Base-by-base conservation (phyloP, 2,888 invertebrate species). In the Electrophaes corylata region DNA sequence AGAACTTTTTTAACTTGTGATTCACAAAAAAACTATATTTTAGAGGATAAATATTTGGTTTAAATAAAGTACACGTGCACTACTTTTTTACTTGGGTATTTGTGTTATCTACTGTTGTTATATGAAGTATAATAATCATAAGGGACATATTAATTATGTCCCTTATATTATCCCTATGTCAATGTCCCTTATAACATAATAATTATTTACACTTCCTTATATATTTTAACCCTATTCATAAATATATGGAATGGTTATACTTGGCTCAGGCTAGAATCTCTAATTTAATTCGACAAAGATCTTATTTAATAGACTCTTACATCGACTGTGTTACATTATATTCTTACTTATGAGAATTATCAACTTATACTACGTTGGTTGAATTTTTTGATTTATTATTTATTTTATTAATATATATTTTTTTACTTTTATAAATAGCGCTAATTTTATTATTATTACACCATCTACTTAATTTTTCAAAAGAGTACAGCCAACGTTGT, bases 1-100 rank as follows among this genome's bases (percentile, higher is more conserved):
- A 50, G 53, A 59, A 46, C 6, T 23, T 23, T 23, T 23, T 29
- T 10, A 29, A 10, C 26, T 10, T 29, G 10, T 29, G 8, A n/a
- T n/a, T n/a, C n/a, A n/a, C n/a, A n/a, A n/a, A n/a, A n/a, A 23
- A 23, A 23, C 3, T 1, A 23, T 3, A 5, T 29, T 8, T 29
- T 20, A 5, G 20, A 3, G 26, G 8, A 6, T 8, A 29, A 29
- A 29, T 29, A 29, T 10, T 29, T 29, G 26, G 6, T 29, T 29
- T 29, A 6, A 29, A 29, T 29, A 5, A 20, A 5, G 20, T 20
- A 20, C 20, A 3, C 5, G 5, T 4, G 5, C 20, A 20, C 10
- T 29, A 29, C 10, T 29, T 29, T 6, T 29, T 29, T 29, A 1
- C 26, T 29, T 6, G 26, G 26, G 26, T 29, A 23, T 23, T 5